Conservation (phyloP, 2,888 invertebrate species). For the Eristalis intricaria region DNA sequence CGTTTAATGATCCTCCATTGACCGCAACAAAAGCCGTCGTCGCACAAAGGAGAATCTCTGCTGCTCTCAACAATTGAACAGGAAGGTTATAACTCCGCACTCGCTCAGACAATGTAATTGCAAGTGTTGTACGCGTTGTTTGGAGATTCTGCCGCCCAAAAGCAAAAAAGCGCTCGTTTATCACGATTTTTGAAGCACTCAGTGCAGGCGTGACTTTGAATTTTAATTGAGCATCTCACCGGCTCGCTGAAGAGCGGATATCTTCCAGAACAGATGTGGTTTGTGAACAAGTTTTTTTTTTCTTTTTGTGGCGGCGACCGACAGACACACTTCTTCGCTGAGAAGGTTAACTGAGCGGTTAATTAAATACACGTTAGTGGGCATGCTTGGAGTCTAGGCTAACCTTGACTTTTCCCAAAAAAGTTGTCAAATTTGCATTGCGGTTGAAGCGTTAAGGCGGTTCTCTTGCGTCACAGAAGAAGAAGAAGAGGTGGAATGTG, state of each 20-base stretch:
- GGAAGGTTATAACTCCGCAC: slow-evolving; percentile 15
- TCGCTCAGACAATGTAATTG: slow-evolving; percentile 26
- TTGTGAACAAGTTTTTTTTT: not conserved
- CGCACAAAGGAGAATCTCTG: slow-evolving; percentile 14
- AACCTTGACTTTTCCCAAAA: slow-evolving; percentile 21
- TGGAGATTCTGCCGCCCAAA: slow-evolving; percentile 1
- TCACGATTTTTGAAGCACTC: slow-evolving; percentile 30
- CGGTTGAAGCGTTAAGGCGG: slow-evolving; percentile 1
- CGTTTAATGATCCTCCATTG: slow-evolving; percentile 23
- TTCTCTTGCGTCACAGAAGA: not conserved
- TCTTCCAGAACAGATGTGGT: not conserved
- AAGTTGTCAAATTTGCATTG: slow-evolving; percentile 29
- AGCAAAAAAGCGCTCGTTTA: slow-evolving; percentile 25
- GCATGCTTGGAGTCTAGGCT: not conserved
- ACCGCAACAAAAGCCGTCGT: slow-evolving; percentile 28
- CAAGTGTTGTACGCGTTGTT: slow-evolving; percentile 10
- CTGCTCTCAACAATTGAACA: slow-evolving; percentile 13
- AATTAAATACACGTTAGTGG: not conserved
- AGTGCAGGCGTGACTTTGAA: slow-evolving; percentile 44
- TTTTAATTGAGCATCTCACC: slow-evolving; percentile 43
- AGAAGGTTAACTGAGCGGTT: not conserved
- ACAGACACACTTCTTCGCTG: not conserved
- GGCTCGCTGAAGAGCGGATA: not conserved
- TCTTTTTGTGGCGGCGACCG: not conserved
- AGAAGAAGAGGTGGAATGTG: not conserved